Evolutionary conservation across 2,888 invertebrate species (phyloP).

Genomic region (Parelbella ahira): DNA sequence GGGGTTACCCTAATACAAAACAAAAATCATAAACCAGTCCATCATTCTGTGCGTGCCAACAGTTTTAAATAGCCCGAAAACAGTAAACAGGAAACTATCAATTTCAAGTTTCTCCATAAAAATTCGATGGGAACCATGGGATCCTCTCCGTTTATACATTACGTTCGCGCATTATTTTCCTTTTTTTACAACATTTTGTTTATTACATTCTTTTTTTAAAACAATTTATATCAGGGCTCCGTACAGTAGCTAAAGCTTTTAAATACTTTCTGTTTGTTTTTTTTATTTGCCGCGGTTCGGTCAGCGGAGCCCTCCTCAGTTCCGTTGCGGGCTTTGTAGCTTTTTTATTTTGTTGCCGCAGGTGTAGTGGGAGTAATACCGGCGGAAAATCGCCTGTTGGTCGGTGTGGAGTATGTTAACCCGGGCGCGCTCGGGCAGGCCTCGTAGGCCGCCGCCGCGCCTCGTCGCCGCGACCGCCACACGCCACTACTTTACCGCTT

Average conservation of each 20-base stretch:
- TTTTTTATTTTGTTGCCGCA: slow-evolving; percentile 79
- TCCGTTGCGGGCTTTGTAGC: slow-evolving; percentile 72
- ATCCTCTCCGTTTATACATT: slow-evolving; percentile 46
- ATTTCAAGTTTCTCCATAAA: slow-evolving; percentile 72
- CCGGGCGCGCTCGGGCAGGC: slow-evolving; percentile 75
- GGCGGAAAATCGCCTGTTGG: slow-evolving; percentile 82
- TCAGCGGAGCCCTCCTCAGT: slow-evolving; percentile 51
- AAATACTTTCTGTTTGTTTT: slow-evolving; percentile 48
- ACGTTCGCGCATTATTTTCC: slow-evolving; percentile 20
- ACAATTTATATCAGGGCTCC: slow-evolving; percentile 21
- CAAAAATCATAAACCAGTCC: slow-evolving; percentile 54
- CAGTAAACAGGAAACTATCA: slow-evolving; percentile 70
- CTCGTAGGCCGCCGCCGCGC: slow-evolving; percentile 48
- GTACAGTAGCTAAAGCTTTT: slow-evolving; percentile 25
- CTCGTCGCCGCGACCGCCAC: slow-evolving; percentile 36
- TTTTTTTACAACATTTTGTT: slow-evolving; percentile 18
- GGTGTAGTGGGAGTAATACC: slow-evolving; percentile 83
- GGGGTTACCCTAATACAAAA: slow-evolving; percentile 50
- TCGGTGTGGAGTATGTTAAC: slow-evolving; percentile 82
- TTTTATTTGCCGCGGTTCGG: slow-evolving; percentile 48
- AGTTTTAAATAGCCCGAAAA: slow-evolving; percentile 64
- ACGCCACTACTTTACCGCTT: slow-evolving; percentile 50
- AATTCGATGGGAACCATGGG: slow-evolving; percentile 58
- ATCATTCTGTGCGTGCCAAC: slow-evolving; percentile 65
- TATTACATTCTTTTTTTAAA: slow-evolving; percentile 18